Evolutionary conservation across 2,797 vertebrate species (phyloP).

Genomic region (Gallinago solitaria): DNA sequence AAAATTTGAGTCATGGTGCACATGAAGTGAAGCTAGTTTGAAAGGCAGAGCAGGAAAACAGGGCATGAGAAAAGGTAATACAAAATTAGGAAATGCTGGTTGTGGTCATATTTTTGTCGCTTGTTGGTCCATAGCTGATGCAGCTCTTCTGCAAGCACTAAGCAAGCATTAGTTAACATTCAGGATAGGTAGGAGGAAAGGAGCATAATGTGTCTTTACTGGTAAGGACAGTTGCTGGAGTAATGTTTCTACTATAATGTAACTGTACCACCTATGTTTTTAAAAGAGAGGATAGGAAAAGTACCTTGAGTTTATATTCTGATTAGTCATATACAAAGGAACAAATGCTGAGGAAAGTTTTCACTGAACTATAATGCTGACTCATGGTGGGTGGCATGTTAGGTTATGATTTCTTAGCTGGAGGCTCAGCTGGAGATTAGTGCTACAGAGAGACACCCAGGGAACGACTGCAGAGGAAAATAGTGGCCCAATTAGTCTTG

Average conservation of each 20-base stretch:
- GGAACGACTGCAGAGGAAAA: neutral
- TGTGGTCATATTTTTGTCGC: neutral
- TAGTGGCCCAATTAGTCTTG: neutral
- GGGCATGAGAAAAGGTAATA: neutral
- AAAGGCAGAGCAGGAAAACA: neutral
- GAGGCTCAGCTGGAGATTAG: neutral
- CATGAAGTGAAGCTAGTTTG: neutral
- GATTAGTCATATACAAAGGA: neutral
- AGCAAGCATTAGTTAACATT: neutral
- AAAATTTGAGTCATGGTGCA: neutral
- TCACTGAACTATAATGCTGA: neutral
- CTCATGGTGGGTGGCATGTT: neutral
- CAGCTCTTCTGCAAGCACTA: neutral
- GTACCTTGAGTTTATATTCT: constrained; percentile 5
- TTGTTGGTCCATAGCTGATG: neutral
- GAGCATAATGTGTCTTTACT: neutral
- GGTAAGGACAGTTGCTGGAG: neutral
- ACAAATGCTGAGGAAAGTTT: neutral
- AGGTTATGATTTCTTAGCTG: neutral
- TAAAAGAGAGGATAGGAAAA: neutral
- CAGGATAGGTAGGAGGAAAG: neutral
- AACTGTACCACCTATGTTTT: neutral
- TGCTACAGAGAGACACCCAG: neutral
- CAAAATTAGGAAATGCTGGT: neutral
- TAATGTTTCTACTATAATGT: neutral